phyloP scores from a whole-genome alignment of 1,140 invertebrate genomes.

The Drosophila mayri region DNA sequence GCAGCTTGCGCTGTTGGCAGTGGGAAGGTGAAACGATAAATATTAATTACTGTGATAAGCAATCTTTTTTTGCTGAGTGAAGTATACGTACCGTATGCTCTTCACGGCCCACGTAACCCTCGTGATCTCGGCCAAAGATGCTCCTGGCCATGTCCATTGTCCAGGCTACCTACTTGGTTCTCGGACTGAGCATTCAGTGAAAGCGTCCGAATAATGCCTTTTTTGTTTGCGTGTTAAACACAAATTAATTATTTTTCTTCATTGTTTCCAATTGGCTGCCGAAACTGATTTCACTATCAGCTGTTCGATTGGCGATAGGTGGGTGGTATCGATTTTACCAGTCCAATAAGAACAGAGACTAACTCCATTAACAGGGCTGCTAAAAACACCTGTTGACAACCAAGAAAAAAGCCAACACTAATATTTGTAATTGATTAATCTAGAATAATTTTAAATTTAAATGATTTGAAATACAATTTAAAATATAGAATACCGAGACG shows the following conservation, averaged over 20 bases:
- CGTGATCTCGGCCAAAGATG: constrained; percentile 93
- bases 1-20: constrained; percentile 88
- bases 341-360: not conserved
- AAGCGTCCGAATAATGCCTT: constrained; percentile 1
- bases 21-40: constrained; percentile 35
- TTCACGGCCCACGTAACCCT: constrained; percentile 94
- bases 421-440: not conserved
- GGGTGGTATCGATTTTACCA: constrained; percentile 35
- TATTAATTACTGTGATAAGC: constrained; percentile 68
- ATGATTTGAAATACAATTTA: not conserved
- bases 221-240: constrained; percentile 22
- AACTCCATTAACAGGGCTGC: constrained; percentile 13
- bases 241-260: constrained; percentile 35
- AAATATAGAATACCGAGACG: not conserved
- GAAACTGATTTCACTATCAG: constrained; percentile 40
- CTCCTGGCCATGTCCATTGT: constrained; percentile 94
- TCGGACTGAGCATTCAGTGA: constrained; percentile 40
- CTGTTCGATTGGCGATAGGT: constrained; percentile 39
- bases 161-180: constrained; percentile 4
- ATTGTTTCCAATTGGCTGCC: constrained; percentile 40
- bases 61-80: constrained; percentile 58
- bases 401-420: no score
- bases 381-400: constrained; percentile 26
- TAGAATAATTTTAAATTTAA: no score
- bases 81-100: constrained; percentile 89